phyloP scores from a whole-genome alignment of 1,140 invertebrate genomes.

The Bombus ignitus region DNA sequence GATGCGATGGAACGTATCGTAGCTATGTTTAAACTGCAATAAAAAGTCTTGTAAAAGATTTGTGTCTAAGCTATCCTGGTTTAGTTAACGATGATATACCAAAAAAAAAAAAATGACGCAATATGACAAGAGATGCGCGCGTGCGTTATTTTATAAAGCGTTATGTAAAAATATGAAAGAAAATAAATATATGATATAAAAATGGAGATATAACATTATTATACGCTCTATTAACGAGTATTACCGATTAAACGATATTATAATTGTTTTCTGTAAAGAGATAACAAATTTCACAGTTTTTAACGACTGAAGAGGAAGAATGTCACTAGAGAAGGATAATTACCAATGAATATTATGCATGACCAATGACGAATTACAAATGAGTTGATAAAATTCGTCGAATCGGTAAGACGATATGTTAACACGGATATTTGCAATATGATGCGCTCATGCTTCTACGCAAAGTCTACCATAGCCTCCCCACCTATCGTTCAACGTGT shows the following conservation, averaged over 20 bases:
- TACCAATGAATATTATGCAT: neutral
- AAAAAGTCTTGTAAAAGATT: neutral
- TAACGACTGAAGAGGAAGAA: slow-evolving; percentile 16
- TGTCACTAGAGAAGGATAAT: neutral
- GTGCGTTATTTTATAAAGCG: neutral
- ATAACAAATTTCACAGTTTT: slow-evolving; percentile 17
- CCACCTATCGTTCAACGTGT: neutral
- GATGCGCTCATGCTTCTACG: neutral
- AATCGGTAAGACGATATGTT: slow-evolving; percentile 41
- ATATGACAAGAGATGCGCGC: neutral
- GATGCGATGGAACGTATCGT: neutral
- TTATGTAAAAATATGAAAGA: neutral
- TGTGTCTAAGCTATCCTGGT: neutral
- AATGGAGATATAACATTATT: neutral
- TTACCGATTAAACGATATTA: neutral
- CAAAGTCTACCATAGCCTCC: neutral
- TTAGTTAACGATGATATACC: neutral
- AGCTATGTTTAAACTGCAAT: neutral
- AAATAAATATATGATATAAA: neutral
- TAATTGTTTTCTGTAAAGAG: neutral
- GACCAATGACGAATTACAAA: slow-evolving; percentile 4
- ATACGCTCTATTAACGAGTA: no score
- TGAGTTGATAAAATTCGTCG: slow-evolving; percentile 50
- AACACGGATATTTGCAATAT: slow-evolving; percentile 10
- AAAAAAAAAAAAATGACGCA: neutral